Percentiles rank a stretch among this genome's conserved stretches.
Evolutionary conservation across 2,888 invertebrate genomes (phyloP).

Genomic region (Deilephila elpenor): DNA sequence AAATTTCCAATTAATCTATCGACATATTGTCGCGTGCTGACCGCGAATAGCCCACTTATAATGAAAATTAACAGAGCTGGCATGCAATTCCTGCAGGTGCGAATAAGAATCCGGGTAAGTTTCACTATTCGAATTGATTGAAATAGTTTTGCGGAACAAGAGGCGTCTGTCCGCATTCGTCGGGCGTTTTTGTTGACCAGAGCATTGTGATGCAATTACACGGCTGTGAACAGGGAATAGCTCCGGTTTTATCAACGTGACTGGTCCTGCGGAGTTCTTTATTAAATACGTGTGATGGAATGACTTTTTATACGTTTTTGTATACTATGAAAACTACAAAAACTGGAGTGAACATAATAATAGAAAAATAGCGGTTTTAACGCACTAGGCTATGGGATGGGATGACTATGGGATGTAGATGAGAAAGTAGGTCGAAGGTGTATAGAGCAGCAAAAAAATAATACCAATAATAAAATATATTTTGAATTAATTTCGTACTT

Average conservation of each 20-base stretch:
- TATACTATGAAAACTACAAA: no score
- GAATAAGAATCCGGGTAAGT: slow-evolving; percentile 30
- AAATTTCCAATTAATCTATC: background rate
- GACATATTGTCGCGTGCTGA: background rate
- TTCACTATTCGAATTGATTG: slow-evolving; percentile 28
- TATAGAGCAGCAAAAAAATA: no score
- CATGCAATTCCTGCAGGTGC: slow-evolving; percentile 16
- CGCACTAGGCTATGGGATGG: no score
- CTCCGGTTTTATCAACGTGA: background rate
- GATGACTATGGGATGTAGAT: no score
- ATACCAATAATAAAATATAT: no score
- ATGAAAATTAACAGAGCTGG: background rate
- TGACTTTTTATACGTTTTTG: no score
- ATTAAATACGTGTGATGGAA: no score
- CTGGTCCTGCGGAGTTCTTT: background rate
- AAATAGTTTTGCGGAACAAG: slow-evolving; percentile 30
- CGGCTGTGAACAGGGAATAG: background rate
- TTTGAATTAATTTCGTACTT: no score
- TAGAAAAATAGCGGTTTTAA: no score
- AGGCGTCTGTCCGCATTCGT: slow-evolving; percentile 5
- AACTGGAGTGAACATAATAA: no score
- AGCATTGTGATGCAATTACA: background rate
- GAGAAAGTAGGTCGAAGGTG: no score
- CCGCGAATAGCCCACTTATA: background rate
- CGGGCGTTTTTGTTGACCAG: slow-evolving; percentile 12